Conservation (phyloP, 2,888 invertebrate species). For the Eucera pruinosa region DNA sequence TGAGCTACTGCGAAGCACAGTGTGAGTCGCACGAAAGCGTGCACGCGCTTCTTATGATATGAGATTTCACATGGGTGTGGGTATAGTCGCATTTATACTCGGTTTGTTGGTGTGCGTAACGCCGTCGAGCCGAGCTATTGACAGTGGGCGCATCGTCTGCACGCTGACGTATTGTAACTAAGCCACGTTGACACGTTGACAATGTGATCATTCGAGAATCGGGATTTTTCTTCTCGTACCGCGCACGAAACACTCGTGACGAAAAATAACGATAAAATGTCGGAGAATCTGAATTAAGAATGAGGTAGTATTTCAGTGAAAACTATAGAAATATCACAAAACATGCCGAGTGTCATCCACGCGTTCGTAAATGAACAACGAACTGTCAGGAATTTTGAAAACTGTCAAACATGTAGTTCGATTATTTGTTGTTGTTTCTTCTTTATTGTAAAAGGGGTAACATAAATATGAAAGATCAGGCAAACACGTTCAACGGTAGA, state of each 20-base stretch:
- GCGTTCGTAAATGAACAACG: not conserved
- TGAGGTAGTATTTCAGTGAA: not conserved
- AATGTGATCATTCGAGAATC: not conserved
- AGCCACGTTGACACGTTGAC: not conserved
- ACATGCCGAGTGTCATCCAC: slow-evolving; percentile 21
- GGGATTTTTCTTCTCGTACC: not conserved
- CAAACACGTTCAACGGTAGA: not conserved
- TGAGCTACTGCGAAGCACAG: slow-evolving; percentile 43
- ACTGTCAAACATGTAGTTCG: no score
- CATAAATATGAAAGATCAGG: not conserved
- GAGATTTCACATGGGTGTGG: slow-evolving; percentile 45
- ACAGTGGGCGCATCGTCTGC: slow-evolving; percentile 52
- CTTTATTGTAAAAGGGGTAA: no score
- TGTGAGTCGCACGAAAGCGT: slow-evolving; percentile 60
- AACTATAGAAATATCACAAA: not conserved
- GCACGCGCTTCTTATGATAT: slow-evolving; percentile 66
- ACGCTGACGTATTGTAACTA: slow-evolving; percentile 18
- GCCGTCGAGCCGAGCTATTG: slow-evolving; percentile 44
- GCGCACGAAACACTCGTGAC: not conserved
- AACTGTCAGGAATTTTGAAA: not conserved
- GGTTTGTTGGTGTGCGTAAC: slow-evolving; percentile 16
- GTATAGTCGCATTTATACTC: slow-evolving; percentile 1
- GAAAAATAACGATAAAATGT: not conserved
- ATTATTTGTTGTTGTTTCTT: not conserved
- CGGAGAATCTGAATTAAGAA: not conserved